Evolutionary conservation across 2,797 vertebrate species (phyloP), one percentile per base, ranked within the genome.

Genomic region (Trichosurus vulpecula): DNA sequence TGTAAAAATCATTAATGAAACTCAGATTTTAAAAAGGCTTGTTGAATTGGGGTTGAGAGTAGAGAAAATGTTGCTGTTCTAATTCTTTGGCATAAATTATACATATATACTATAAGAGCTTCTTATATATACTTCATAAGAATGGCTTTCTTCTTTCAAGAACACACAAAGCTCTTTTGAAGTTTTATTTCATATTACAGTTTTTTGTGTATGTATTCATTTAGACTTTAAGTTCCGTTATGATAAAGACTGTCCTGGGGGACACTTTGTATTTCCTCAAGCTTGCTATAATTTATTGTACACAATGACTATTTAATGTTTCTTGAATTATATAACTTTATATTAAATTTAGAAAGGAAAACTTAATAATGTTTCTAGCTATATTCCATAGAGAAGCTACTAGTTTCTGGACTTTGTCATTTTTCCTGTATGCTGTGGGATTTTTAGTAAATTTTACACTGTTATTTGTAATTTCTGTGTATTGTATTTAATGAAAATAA

Each of bases 221-320:
- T 31, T 92, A 87, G 56, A 61, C 91, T 13, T 35, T 95, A 95
- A 93, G 54, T 95, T 97, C 29, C 93, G 93, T 94, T 74, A 93
- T 55, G 74, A 92, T 27, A 87, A 57, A 95, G 58, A 58, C 16
- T 30, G 31, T 90, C 52, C 13, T 92, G 91, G 91, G 54, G 61
- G 91, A 56, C 6, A 22, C 14, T 74, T 74, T 74, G 61, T 74
- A 19, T n/a, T 1, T 57, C 6, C 16, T 66, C 61, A n/a, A 66
- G 35, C 35, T 66, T 61, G 35, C 11, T 74, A 14, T 74, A 74
- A 74, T 74, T 74, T 74, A n/a, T 2, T 41, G 6, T 74, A 6
- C 0, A 19, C n/a, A 22, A 22, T 41, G n/a, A 41, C 35, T 14
- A 41, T n/a, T 74, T 19, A 74, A 19, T 66, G 16, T 66, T n/a